A percentile compares a stretch with the other conserved stretches of the same genome.
phyloP scores from a whole-genome alignment of 2,797 vertebrate species.

The Dallia pectoralis region DNA sequence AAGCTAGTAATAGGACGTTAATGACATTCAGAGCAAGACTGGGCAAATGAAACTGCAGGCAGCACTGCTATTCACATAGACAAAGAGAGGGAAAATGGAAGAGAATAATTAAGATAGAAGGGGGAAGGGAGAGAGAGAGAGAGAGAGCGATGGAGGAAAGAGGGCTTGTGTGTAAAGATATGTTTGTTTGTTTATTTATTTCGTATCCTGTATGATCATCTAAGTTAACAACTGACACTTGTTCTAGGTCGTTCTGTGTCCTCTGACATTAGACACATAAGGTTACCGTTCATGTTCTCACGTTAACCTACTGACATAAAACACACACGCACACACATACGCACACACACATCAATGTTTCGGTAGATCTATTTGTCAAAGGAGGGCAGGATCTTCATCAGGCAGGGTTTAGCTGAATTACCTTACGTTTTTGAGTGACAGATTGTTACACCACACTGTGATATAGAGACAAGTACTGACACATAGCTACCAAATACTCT shows the following conservation, averaged over 20 bases:
- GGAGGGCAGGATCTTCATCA: conserved; percentile 42
- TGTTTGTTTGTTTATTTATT: not conserved
- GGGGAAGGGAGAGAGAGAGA: conserved; percentile 7
- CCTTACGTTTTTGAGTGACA: conserved; percentile 54
- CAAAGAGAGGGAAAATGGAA: conserved; percentile 17
- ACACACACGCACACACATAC: conserved; percentile 1
- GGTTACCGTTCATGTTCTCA: not conserved
- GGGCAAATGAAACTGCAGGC: conserved; percentile 48
- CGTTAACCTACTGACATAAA: not conserved
- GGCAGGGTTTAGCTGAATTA: conserved; percentile 46
- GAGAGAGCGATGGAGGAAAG: conserved; percentile 21
- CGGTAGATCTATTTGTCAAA: conserved; percentile 49
- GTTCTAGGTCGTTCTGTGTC: not conserved
- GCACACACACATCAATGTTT: conserved; percentile 17
- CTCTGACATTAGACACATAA: too few relatives aligned
- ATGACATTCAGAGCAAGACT: conserved; percentile 60
- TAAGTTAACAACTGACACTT: not conserved
- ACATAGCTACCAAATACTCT: conserved; percentile 46
- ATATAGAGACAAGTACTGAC: conserved; percentile 62
- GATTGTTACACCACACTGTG: conserved; percentile 43
- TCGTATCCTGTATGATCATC: too few relatives aligned
- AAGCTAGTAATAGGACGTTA: conserved; percentile 60
- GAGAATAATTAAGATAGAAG: conserved; percentile 11
- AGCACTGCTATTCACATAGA: conserved; percentile 39
- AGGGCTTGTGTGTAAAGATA: not conserved